Conservation (phyloP, 2,113 vertebrate genomes). For the Mesoclemmys tuberculata region DNA sequence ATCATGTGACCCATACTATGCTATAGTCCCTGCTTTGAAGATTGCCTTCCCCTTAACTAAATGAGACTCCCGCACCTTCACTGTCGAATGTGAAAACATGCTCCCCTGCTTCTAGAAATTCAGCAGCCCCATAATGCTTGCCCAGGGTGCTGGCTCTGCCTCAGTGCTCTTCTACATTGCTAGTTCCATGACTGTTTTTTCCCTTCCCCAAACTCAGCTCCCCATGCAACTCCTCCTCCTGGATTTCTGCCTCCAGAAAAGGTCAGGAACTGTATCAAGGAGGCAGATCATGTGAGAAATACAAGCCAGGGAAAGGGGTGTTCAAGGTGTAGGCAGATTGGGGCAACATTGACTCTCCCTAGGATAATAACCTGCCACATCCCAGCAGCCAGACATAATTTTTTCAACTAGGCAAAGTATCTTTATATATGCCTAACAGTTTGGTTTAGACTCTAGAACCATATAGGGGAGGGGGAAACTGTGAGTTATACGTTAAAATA, state of each 20-base stretch:
- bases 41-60: background rate
- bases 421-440: background rate
- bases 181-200: background rate
- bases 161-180: too few relatives aligned
- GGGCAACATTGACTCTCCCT: background rate
- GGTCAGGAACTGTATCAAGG: background rate
- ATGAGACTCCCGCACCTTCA: background rate
- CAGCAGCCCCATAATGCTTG: too few relatives aligned
- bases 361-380: fast-evolving
- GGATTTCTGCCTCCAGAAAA: background rate
- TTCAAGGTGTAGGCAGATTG: background rate
- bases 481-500: background rate
- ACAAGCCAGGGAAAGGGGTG: background rate
- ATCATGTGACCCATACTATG: background rate
- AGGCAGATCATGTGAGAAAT: background rate
- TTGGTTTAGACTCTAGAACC: background rate
- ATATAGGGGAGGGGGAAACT: background rate
- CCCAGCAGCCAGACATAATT: background rate
- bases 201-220: background rate
- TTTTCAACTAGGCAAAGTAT: background rate
- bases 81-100: too few relatives aligned
- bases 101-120: too few relatives aligned
- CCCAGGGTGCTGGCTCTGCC: too few relatives aligned
- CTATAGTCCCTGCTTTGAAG: background rate
- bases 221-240: background rate